Conservation (phyloP, 2,113 vertebrate species). For the Paradoxurus hermaphroditus region DNA sequence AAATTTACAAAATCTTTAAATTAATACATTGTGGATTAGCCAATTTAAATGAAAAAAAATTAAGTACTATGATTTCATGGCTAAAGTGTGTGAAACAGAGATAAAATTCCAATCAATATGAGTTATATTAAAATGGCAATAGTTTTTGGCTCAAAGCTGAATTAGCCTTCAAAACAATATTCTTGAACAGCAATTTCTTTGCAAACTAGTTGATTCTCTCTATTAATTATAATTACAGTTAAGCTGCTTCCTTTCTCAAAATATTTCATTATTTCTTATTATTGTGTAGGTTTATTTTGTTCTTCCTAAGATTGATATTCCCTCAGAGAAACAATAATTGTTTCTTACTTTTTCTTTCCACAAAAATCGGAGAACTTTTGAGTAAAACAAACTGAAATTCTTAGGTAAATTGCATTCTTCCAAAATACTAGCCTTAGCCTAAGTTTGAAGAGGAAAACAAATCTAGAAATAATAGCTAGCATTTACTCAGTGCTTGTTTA, state of each 20-base stretch:
- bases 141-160: background rate
- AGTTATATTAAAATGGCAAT: background rate
- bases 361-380: background rate
- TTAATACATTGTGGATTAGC: background rate
- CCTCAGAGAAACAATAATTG: background rate
- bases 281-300: background rate
- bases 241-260: background rate
- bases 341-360: background rate
- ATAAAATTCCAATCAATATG: slow-evolving; percentile 10
- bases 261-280: slow-evolving; percentile 4
- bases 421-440: background rate
- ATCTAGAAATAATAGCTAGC: background rate
- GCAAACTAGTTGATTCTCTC: background rate
- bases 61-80: slow-evolving; percentile 17
- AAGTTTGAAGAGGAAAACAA: slow-evolving; percentile 2
- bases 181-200: background rate
- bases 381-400: background rate
- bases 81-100: background rate
- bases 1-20: slow-evolving; percentile 19
- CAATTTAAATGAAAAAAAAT: slow-evolving; percentile 29
- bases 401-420: background rate
- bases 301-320: background rate
- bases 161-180: slow-evolving; percentile 4
- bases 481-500: background rate
- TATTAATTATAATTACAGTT: background rate